Evolutionary conservation across 2,113 vertebrate genomes (phyloP), one percentile per base, ranked within the genome.

Genomic region (Seriola dumerili): DNA sequence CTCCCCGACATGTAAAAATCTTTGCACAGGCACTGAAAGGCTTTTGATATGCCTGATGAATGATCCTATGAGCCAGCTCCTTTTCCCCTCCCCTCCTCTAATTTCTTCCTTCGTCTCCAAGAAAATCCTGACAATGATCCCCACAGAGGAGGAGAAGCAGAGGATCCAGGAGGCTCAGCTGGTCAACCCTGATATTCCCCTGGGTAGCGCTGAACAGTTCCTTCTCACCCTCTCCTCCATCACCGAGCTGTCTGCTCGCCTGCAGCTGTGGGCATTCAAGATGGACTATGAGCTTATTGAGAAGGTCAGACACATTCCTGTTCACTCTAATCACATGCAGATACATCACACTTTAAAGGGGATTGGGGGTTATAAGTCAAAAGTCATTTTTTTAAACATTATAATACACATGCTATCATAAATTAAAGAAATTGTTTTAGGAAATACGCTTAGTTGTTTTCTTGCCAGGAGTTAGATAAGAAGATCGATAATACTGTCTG

Each of bases 61-160:
- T 76, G n/a, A 72, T 55, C 69, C 62, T 48, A 9, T 62, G 59
- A 50, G 9, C 34, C 19, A 21, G 7, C 50, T 69, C 55, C 63
- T 29, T 67, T 5, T 50, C 40, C 67, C 29, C 10, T 72, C 55
- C 19, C 77, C 72, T 71, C 44, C 62, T 74, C 52, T 70, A 14
- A 6, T 83, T 25, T 81, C 81, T 66, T 48, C 12, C 59, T 32
- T n/a, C 21, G 40, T 36, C 68, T 23, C 52, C 32, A 86, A 99
- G 98, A 99, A 99, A 97, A 99, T 99, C 91, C 95, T 99, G 81
- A 99, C 97, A 5, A 99, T 99, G 98, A 98, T 99, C 93, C 98
- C 98, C 3, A 97, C 96, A 0, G 97, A 99, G 90, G 98, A 99
- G 84, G 98, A 99, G 88, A 99, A 99, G 88, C 98, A 99, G 91